Percentiles rank a stretch among this genome's conserved stretches.
These are phyloP conservation scores for Melipona beecheii DNA, from an alignment of 2,888 invertebrate species.

Conservation along the genomic window DNA sequence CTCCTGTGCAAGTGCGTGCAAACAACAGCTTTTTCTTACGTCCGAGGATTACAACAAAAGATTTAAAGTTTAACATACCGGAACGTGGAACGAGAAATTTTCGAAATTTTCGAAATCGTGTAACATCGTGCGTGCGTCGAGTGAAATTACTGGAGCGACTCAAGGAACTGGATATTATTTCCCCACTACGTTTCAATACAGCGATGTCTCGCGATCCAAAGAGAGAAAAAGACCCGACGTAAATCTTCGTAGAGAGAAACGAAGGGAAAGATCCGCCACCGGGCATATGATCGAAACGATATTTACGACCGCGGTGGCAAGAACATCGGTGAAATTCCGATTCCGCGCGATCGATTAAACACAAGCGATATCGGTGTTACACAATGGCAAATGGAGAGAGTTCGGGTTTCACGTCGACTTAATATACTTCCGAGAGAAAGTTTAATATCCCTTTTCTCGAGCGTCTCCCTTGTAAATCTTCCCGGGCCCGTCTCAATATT, in stretches of 20 bases:
- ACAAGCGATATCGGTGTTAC: slow-evolving; percentile 27
- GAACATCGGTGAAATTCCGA: slow-evolving; percentile 1
- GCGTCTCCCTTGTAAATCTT: slow-evolving; percentile 37
- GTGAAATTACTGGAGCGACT: neutral
- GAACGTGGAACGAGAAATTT: too few species aligned
- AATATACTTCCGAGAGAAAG: slow-evolving; percentile 40
- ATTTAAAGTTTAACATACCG: neutral
- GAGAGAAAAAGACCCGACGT: neutral
- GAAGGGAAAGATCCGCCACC: neutral
- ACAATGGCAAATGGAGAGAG: neutral
- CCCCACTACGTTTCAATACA: neutral
- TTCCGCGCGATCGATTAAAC: slow-evolving; percentile 28
- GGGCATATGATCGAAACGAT: slow-evolving; percentile 1
- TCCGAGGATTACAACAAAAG: neutral
- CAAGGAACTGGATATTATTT: neutral
- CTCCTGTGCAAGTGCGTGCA: neutral
- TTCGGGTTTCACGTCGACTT: slow-evolving; percentile 34
- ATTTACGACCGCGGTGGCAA: slow-evolving; percentile 1
- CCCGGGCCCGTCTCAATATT: slow-evolving; percentile 41
- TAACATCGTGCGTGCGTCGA: too few species aligned
- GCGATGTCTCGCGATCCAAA: neutral
- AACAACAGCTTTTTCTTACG: neutral
- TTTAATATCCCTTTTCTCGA: slow-evolving; percentile 46
- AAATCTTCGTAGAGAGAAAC: neutral
- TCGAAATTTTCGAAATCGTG: too few species aligned